A percentile compares a stretch with the other conserved stretches of the same genome.
Evolutionary conservation across 2,797 vertebrate species (phyloP).

Genomic region (Pterois miles): DNA sequence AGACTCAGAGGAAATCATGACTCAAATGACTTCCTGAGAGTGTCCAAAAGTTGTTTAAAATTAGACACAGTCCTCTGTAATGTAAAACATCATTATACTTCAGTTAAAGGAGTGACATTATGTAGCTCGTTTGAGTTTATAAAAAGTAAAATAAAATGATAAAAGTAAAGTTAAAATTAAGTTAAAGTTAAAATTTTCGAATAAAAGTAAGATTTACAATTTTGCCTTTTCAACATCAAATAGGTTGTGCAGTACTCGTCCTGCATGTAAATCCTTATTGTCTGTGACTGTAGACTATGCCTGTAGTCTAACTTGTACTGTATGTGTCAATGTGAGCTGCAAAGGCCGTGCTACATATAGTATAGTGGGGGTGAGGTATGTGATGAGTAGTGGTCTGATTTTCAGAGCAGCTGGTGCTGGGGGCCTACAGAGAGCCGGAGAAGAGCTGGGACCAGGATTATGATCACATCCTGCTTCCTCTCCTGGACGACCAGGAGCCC

Average conservation of each 20-base stretch:
- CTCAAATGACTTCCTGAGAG: not conserved
- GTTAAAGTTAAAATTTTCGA: not conserved
- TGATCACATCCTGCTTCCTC: constrained; percentile 89
- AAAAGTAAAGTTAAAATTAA: not conserved
- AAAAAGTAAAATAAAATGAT: not conserved
- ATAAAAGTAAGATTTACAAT: not conserved
- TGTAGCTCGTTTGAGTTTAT: not conserved
- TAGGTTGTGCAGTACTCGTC: accelerated
- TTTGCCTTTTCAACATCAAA: not conserved
- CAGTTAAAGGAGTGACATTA: not conserved
- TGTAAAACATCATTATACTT: not conserved
- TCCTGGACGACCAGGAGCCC: constrained; percentile 91
- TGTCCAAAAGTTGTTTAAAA: not conserved
- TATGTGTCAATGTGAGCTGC: not conserved
- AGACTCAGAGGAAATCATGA: not conserved
- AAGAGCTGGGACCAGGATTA: constrained; percentile 95
- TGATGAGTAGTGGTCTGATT: constrained; percentile 79
- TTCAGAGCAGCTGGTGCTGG: constrained; percentile 97
- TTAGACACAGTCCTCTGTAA: not conserved
- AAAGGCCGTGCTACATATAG: constrained; percentile 6
- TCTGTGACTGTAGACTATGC: not conserved
- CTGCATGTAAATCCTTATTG: not conserved
- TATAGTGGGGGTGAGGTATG: constrained; percentile 49
- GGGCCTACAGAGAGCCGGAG: constrained; percentile 89
- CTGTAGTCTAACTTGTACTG: not conserved